A percentile compares a stretch with the other conserved stretches of the same genome.
These are phyloP conservation scores for Acanthacorydalis orientalis DNA, from an alignment of 2,888 invertebrate genomes.

Conservation along the genomic window DNA sequence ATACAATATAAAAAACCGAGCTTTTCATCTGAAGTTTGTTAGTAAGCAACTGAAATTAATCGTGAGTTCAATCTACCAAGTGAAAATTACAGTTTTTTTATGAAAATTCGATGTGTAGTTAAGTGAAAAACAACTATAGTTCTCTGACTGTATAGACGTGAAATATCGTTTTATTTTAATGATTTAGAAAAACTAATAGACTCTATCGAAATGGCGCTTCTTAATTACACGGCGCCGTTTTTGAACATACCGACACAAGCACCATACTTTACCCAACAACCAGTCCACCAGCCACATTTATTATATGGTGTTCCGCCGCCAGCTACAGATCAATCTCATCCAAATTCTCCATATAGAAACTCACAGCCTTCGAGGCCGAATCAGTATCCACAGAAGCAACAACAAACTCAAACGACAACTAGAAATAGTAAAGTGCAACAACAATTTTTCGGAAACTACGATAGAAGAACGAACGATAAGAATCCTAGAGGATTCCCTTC, in stretches of 20 bases:
- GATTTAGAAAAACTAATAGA: no score
- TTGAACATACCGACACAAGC: constrained; percentile 19
- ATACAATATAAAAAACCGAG: no score
- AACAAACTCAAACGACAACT: background rate
- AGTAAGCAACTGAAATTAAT: no score
- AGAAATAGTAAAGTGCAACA: background rate
- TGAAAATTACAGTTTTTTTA: no score
- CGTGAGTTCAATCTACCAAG: no score
- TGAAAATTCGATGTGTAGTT: no score
- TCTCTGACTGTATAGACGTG: no score
- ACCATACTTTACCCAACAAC: constrained; percentile 15
- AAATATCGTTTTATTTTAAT: no score
- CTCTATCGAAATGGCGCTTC: constrained; percentile 17
- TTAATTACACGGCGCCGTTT: constrained; percentile 22
- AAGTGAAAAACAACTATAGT: no score
- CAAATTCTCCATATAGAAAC: background rate
- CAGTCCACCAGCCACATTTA: background rate
- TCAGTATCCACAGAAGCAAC: background rate
- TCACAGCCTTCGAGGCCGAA: background rate
- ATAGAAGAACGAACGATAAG: background rate
- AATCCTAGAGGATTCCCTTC: background rate
- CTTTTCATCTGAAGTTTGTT: no score
- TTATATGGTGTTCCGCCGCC: background rate
- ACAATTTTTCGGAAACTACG: no score
- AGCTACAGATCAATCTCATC: background rate